phyloP scores from a whole-genome alignment of 2,797 vertebrate species.

The Knipowitschia caucasica region DNA sequence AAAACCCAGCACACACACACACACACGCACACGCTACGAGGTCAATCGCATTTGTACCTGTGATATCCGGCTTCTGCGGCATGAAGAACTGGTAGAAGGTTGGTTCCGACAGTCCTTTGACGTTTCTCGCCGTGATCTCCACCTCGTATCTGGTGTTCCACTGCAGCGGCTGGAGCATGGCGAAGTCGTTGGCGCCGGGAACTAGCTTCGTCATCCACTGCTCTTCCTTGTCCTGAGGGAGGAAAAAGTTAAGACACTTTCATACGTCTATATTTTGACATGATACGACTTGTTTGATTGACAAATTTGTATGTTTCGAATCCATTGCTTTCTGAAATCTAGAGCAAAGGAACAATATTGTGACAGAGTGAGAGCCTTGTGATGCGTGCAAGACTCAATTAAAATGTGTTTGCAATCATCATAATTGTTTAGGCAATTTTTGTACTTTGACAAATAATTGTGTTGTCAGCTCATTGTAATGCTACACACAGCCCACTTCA shows the following conservation, averaged over 20 bases:
- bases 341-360: neutral
- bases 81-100: slow-evolving; percentile 96
- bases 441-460: neutral
- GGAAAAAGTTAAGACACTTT: neutral
- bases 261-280: neutral
- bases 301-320: neutral
- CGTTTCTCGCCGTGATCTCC: slow-evolving; percentile 94
- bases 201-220: slow-evolving; percentile 97
- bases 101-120: slow-evolving; percentile 95
- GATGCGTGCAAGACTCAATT: neutral
- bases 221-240: slow-evolving; percentile 89
- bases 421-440: neutral
- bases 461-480: neutral
- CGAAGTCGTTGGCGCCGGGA: slow-evolving; percentile 89
- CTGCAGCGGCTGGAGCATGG: slow-evolving; percentile 91
- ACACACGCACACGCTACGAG: neutral
- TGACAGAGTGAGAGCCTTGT: neutral
- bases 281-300: neutral
- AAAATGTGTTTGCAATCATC: slow-evolving; percentile 5
- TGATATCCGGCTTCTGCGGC: slow-evolving; percentile 97
- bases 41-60: slow-evolving; percentile 75
- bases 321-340: neutral
- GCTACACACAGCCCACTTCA: neutral
- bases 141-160: slow-evolving; percentile 97
- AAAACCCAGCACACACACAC: too few relatives aligned